Evolutionary conservation across 1,140 invertebrate species (phyloP).

Genomic region (Orius laevigatus): DNA sequence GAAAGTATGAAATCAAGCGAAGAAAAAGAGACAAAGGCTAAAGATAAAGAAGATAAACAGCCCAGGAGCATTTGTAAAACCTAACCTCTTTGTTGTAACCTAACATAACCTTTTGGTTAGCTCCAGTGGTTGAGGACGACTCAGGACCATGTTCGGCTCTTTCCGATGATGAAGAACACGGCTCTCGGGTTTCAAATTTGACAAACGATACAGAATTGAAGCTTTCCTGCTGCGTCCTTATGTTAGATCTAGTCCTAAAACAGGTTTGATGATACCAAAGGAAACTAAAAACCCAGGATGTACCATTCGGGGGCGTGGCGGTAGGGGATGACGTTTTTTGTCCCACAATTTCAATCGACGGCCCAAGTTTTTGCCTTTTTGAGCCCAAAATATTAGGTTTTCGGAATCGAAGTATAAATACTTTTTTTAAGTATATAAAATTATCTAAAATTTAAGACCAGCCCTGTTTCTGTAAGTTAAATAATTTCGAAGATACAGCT

Average conservation of each 20-base stretch:
- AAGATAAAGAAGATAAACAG: constrained; percentile 23
- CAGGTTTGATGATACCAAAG: too few species aligned
- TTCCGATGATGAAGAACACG: constrained; percentile 49
- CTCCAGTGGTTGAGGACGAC: constrained; percentile 46
- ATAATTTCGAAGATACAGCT: too few species aligned
- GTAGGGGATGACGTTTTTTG: too few species aligned
- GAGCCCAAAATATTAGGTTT: too few species aligned
- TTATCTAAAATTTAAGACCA: too few species aligned
- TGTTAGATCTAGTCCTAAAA: constrained; percentile 88
- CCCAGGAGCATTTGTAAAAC: constrained; percentile 36
- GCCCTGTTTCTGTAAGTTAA: too few species aligned
- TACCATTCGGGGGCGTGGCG: too few species aligned
- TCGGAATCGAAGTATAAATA: too few species aligned
- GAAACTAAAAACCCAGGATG: too few species aligned
- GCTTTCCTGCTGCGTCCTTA: constrained; percentile 85
- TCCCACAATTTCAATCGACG: not conserved
- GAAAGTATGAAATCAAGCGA: constrained; percentile 36
- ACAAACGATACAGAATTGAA: constrained; percentile 51
- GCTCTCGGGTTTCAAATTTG: constrained; percentile 35
- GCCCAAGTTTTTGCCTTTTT: too few species aligned
- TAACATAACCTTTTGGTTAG: constrained; percentile 26
- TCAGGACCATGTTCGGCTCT: constrained; percentile 49
- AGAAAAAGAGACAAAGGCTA: constrained; percentile 27
- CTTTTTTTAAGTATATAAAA: too few species aligned
- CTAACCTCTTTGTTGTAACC: not conserved